These are phyloP conservation scores for Campoplex nolae DNA, from an alignment of 2,888 invertebrate genomes.

Conservation along the genomic window DNA sequence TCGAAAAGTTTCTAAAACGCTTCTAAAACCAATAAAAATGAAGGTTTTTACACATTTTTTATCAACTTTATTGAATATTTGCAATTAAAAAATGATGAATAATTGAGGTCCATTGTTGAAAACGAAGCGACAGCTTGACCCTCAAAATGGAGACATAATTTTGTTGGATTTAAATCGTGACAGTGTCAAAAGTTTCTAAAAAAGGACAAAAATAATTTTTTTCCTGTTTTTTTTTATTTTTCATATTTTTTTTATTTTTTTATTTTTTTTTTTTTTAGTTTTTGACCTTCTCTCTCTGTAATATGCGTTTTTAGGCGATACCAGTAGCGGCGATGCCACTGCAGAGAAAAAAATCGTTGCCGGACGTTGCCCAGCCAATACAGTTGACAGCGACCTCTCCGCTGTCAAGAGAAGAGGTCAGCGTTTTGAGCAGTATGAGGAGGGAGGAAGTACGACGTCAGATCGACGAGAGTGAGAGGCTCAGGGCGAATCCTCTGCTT, in stretches of 20 bases:
- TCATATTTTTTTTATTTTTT: neutral
- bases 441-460: constrained; percentile 97
- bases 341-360: constrained; percentile 98
- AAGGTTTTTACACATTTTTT: neutral
- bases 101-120: neutral
- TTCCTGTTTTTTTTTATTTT: no score
- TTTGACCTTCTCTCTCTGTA: constrained; percentile 35
- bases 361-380: constrained; percentile 92
- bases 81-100: neutral
- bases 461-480: constrained; percentile 95
- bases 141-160: neutral
- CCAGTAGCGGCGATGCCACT: constrained; percentile 91
- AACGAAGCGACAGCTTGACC: neutral
- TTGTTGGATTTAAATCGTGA: neutral
- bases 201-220: neutral
- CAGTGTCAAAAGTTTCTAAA: neutral
- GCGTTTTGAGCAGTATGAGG: constrained; percentile 95
- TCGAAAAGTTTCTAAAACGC: neutral
- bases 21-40: neutral
- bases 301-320: constrained; percentile 88
- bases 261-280: neutral
- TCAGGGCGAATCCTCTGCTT: constrained; percentile 97
- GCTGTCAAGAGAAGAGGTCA: constrained; percentile 98
- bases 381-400: constrained; percentile 92
- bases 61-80: neutral